phyloP scores from a whole-genome alignment of 2,888 invertebrate genomes.

The Catocala nupta region DNA sequence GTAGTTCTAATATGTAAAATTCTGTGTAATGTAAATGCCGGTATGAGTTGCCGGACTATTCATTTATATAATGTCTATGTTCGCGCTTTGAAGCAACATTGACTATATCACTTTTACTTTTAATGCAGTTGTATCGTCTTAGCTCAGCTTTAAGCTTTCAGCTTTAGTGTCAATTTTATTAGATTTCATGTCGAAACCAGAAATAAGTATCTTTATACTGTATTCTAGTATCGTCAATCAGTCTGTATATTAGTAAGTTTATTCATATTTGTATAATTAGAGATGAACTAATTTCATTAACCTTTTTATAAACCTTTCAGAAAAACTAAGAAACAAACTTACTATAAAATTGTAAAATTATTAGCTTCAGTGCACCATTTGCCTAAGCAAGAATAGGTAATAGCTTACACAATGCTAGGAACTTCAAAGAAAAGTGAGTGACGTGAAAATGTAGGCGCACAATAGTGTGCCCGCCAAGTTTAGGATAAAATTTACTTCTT shows the following conservation, averaged over 20 bases:
- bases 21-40: not conserved
- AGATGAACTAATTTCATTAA: not conserved
- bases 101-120: too few relatives aligned
- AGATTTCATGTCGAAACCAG: too few relatives aligned
- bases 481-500: conserved; percentile 68
- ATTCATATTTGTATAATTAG: not conserved
- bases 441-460: conserved; percentile 30
- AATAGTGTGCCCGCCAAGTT: conserved; percentile 20
- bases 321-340: conserved; percentile 2
- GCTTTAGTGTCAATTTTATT: too few relatives aligned
- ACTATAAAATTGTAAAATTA: conserved; percentile 17
- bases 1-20: conserved; percentile 1
- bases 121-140: too few relatives aligned
- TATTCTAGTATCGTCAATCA: too few relatives aligned
- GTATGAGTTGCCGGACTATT: not conserved
- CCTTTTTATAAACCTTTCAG: not conserved
- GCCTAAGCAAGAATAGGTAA: conserved; percentile 44
- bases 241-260: not conserved
- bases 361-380: conserved; percentile 41
- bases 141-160: too few relatives aligned
- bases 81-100: too few relatives aligned
- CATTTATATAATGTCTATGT: not conserved
- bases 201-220: too few relatives aligned
- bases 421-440: conserved; percentile 44
- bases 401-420: conserved; percentile 43